phyloP scores from a whole-genome alignment of 2,113 vertebrate species.

The Sapayoa aenigma region DNA sequence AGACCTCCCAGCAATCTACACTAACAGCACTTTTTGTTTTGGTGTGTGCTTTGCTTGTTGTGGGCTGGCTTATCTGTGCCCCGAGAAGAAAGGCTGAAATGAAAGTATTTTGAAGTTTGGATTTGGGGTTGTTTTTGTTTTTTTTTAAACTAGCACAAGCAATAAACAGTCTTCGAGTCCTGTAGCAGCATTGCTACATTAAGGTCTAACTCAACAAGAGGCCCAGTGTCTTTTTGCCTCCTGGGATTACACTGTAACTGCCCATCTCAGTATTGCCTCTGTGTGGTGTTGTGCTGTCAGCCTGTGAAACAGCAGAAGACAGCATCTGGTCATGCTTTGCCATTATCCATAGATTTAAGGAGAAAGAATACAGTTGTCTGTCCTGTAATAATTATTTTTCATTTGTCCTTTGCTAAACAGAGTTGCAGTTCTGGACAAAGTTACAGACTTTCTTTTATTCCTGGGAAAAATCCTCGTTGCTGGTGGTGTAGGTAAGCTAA shows the following conservation, averaged over 20 bases:
- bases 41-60: neutral
- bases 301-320: neutral
- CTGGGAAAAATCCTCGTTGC: slow-evolving; percentile 92
- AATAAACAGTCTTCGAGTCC: neutral
- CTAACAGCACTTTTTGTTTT: neutral
- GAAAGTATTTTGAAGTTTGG: neutral
- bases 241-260: neutral
- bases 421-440: slow-evolving; percentile 92
- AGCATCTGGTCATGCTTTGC: neutral
- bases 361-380: neutral
- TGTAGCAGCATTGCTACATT: neutral
- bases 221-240: neutral
- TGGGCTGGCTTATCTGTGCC: neutral
- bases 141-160: neutral
- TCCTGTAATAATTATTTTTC: neutral
- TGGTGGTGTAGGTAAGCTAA: slow-evolving; percentile 87
- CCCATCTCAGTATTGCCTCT: neutral
- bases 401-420: slow-evolving; percentile 69
- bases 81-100: neutral
- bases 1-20: neutral
- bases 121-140: neutral
- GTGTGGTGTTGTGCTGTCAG: neutral
- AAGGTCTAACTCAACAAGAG: neutral
- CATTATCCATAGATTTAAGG: neutral
- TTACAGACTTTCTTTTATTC: slow-evolving; percentile 91